These are phyloP conservation scores for Phengaris alcon DNA, from an alignment of 2,888 invertebrate genomes.

Conservation along the genomic window DNA sequence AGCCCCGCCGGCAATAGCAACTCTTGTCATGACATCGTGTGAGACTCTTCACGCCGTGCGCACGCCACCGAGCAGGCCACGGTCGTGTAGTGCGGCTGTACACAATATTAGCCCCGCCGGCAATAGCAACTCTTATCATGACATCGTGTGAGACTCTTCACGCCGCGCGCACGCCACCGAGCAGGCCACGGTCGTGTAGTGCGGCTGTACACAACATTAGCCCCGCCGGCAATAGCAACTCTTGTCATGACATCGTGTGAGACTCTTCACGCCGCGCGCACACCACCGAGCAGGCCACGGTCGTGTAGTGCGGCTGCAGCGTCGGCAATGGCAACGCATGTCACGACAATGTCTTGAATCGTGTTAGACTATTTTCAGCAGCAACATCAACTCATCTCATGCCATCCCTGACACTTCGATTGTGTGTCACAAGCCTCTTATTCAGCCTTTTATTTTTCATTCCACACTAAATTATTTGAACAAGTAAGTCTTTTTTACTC, in stretches of 20 bases:
- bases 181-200: constrained; percentile 56
- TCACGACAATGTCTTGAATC: not conserved
- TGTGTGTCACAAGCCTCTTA: too few relatives aligned
- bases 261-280: constrained; percentile 55
- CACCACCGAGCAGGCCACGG: constrained; percentile 48
- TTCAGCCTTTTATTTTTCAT: too few relatives aligned
- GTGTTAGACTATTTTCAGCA: constrained; percentile 37
- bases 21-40: not conserved
- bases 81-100: constrained; percentile 49
- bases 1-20: not conserved
- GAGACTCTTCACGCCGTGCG: constrained; percentile 58
- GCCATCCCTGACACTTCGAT: constrained; percentile 41
- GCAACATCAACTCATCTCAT: not conserved
- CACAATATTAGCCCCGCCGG: too few relatives aligned
- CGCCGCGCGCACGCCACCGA: constrained; percentile 57
- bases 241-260: not conserved
- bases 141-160: constrained; percentile 45
- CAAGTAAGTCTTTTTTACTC: too few relatives aligned
- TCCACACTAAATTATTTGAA: too few relatives aligned
- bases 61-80: constrained; percentile 59
- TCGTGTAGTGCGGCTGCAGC: constrained; percentile 41
- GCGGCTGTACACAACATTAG: constrained; percentile 32
- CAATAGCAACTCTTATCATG: not conserved
- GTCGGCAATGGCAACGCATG: not conserved
- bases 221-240: not conserved